Evolutionary conservation across 2,113 vertebrate species (phyloP).

Genomic region (Bufo gargarizans): DNA sequence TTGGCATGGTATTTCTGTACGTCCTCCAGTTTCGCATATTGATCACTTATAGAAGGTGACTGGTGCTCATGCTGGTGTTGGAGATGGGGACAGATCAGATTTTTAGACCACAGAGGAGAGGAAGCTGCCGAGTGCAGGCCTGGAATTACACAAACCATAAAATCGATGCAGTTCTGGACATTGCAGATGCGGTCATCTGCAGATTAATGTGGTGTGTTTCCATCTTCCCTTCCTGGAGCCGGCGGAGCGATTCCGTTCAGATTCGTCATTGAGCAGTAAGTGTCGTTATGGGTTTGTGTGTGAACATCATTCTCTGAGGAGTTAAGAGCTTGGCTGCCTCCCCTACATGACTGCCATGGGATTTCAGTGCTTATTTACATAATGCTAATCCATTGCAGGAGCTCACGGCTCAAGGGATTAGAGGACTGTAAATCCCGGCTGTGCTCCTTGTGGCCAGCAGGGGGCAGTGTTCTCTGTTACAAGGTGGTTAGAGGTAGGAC

Average conservation of each 20-base stretch:
- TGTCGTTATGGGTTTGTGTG: neutral
- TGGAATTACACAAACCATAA: neutral
- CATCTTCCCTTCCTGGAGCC: neutral
- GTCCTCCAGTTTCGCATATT: neutral
- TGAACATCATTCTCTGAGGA: constrained; percentile 2
- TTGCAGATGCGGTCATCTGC: neutral
- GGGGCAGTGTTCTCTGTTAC: constrained; percentile 32
- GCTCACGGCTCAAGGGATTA: constrained; percentile 53
- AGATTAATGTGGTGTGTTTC: neutral
- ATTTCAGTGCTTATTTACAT: constrained; percentile 56
- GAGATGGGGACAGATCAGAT: no score
- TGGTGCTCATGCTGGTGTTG: no score
- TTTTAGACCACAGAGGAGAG: no score
- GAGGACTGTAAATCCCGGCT: constrained; percentile 26
- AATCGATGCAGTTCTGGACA: neutral
- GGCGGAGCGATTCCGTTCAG: neutral
- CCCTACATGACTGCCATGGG: constrained; percentile 38
- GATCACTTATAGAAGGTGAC: neutral
- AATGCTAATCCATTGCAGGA: constrained; percentile 55
- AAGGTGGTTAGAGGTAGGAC: neutral
- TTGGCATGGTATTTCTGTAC: no score
- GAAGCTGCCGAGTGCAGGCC: no score
- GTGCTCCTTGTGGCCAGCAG: constrained; percentile 2
- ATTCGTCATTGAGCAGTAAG: neutral
- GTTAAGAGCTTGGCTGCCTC: constrained; percentile 24